Evolutionary conservation across 2,113 vertebrate genomes (phyloP), one percentile per base, ranked within the genome.

Genomic region (Erythrocercus mccallii): DNA sequence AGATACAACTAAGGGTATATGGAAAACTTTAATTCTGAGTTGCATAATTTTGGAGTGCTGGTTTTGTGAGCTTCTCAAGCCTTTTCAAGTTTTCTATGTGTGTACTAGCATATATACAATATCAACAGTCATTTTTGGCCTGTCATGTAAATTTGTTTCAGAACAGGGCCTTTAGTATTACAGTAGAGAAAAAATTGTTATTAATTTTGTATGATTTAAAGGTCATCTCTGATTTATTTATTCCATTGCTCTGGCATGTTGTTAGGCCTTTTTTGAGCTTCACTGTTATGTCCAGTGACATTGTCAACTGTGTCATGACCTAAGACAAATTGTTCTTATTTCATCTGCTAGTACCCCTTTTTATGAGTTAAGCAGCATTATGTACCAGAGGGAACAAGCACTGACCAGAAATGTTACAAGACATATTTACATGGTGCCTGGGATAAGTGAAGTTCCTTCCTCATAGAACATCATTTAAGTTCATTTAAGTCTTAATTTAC

Each of bases 181-280:
- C 9, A 66, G 54, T 77, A 89, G 44, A 57, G 12, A 40, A 86
- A 60, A 44, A 80, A 4, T 72, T 88, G 88, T 54, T 94, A 73
- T 88, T 93, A 0, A 88, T 93, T 92, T 77, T 90, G 21, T 90
- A 38, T 92, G 79, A 94, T 94, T 88, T 86, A 45, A 24, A 85
- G 92, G 87, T 95, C 85, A 73, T 50, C 7, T 89, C 30, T 42
- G 42, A 83, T 96, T 90, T 96, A 86, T 93, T 93, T 85, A 66
- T 86, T 77, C 58, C 15, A 42, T 58, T 77, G 15, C 54, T 77
- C 47, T 83, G 33, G 35, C 33, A 45, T 77, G 71, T 44, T 81
- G n/a, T 48, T 88, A 86, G 56, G 45, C 16, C 30, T 77, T 71
- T 91, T 83, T 47, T 35, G 74, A 88, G 33, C 33, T 33, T 70